phyloP scores from a whole-genome alignment of 2,113 vertebrate species.

The Pseudolaguvia tuberculata region DNA sequence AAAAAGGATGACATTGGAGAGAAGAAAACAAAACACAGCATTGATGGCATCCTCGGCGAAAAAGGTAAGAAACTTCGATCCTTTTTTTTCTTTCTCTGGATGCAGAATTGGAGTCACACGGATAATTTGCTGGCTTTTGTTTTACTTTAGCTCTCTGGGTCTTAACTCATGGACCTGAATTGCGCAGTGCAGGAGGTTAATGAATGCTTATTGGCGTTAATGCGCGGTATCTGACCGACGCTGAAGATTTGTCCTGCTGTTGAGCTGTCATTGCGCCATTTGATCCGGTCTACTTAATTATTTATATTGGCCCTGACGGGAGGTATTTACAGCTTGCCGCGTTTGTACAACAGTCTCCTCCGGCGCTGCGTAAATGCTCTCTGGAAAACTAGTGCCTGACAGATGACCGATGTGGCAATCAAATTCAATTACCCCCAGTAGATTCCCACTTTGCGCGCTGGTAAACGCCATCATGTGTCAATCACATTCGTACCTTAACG shows the following conservation, averaged over 20 bases:
- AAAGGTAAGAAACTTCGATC: conserved; percentile 77
- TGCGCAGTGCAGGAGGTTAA: conserved; percentile 10
- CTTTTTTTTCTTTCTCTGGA: not conserved
- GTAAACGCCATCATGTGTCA: conserved; percentile 31
- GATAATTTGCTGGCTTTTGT: not conserved
- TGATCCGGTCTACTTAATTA: conserved; percentile 65
- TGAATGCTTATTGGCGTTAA: conserved; percentile 8
- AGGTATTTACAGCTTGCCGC: conserved; percentile 57
- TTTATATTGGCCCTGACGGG: conserved; percentile 60
- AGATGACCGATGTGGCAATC: conserved; percentile 78
- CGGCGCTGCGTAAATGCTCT: conserved; percentile 74
- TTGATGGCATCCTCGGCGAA: conserved; percentile 92
- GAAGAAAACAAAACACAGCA: conserved; percentile 95
- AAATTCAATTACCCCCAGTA: conserved; percentile 73
- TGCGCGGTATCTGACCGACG: conserved; percentile 17
- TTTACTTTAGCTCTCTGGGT: not conserved
- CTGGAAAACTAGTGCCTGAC: conserved; percentile 75
- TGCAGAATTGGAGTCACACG: not conserved
- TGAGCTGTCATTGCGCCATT: conserved; percentile 48
- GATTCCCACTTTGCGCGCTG: conserved; percentile 30
- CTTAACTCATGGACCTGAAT: not conserved
- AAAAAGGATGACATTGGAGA: conserved; percentile 92
- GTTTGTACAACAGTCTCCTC: conserved; percentile 76
- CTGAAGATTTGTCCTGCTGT: conserved; percentile 37
- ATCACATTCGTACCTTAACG: conserved; percentile 34